phyloP scores from a whole-genome alignment of 1,140 invertebrate genomes.

The Apis florea region DNA sequence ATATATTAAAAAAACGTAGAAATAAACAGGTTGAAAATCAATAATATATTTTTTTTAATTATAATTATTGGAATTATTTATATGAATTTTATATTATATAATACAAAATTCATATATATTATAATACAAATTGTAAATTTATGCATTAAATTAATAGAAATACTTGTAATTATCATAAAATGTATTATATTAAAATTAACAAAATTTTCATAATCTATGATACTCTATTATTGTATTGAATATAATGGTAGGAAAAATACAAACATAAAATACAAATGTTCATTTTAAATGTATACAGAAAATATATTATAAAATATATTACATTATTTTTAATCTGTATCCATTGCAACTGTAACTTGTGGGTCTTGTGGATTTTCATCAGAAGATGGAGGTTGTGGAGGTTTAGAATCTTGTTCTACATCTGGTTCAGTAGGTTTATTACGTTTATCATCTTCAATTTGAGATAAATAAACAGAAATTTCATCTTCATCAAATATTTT shows the following conservation, averaged over 20 bases:
- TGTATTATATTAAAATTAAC: conserved; percentile 23
- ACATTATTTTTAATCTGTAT: conserved; percentile 80
- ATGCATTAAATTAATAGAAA: not conserved
- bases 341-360: conserved; percentile 81
- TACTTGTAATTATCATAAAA: not conserved
- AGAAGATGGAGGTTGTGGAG: conserved; percentile 76
- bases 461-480: conserved; percentile 84
- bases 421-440: conserved; percentile 79
- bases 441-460: conserved; percentile 88
- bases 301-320: conserved; percentile 41
- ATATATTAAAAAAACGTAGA: conserved; percentile 85
- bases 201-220: conserved; percentile 19
- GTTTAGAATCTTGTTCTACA: conserved; percentile 71
- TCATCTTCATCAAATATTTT: conserved; percentile 90
- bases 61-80: not conserved
- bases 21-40: conserved; percentile 51
- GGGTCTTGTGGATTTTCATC: conserved; percentile 79
- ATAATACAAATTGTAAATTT: conserved; percentile 25
- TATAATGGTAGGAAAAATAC: conserved; percentile 32
- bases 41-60: not conserved
- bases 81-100: not conserved
- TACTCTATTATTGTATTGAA: not conserved
- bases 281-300: conserved; percentile 43
- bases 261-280: conserved; percentile 49
- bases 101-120: not conserved